Evolutionary conservation across 2,888 invertebrate species (phyloP).

Genomic region (Caenorhabditis plicata): DNA sequence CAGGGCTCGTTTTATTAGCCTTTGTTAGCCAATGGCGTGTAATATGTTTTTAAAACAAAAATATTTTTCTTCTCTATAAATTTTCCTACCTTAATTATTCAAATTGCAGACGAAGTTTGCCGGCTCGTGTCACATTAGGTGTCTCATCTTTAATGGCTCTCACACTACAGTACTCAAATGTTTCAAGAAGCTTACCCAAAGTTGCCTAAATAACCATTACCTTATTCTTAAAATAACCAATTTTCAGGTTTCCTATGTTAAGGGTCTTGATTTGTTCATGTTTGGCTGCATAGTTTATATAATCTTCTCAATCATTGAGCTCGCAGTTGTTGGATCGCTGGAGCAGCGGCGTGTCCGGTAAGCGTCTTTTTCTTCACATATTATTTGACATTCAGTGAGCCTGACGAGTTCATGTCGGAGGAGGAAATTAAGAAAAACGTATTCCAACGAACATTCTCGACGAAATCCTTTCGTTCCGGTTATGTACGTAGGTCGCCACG

Average conservation of each 20-base stretch:
- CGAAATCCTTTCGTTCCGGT: slow-evolving; percentile 43
- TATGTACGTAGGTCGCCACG: slow-evolving; percentile 21
- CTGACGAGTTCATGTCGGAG: slow-evolving; percentile 47
- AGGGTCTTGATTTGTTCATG: slow-evolving; percentile 64
- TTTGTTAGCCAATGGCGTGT: too few species aligned
- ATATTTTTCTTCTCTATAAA: not conserved
- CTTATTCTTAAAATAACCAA: not conserved
- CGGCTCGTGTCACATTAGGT: slow-evolving; percentile 58
- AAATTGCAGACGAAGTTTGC: slow-evolving; percentile 44
- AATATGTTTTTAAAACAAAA: too few species aligned
- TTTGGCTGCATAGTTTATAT: slow-evolving; percentile 63
- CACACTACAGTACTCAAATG: slow-evolving; percentile 64
- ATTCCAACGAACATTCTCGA: slow-evolving; percentile 49
- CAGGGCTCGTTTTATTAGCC: not conserved
- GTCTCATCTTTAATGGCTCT: slow-evolving; percentile 65
- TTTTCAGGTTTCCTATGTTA: slow-evolving; percentile 61
- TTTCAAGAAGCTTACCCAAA: slow-evolving; percentile 61
- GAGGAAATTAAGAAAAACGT: slow-evolving; percentile 48
- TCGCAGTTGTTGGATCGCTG: slow-evolving; percentile 43
- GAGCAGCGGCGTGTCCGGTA: slow-evolving; percentile 26
- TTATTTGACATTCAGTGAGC: slow-evolving; percentile 2
- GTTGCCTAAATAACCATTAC: slow-evolving; percentile 21
- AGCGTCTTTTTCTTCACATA: not conserved
- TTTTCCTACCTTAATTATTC: too few species aligned
- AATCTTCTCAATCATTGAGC: slow-evolving; percentile 57